These are phyloP conservation scores for Phocoena sinus DNA, from an alignment of 2,113 vertebrate species.

Conservation along the genomic window DNA sequence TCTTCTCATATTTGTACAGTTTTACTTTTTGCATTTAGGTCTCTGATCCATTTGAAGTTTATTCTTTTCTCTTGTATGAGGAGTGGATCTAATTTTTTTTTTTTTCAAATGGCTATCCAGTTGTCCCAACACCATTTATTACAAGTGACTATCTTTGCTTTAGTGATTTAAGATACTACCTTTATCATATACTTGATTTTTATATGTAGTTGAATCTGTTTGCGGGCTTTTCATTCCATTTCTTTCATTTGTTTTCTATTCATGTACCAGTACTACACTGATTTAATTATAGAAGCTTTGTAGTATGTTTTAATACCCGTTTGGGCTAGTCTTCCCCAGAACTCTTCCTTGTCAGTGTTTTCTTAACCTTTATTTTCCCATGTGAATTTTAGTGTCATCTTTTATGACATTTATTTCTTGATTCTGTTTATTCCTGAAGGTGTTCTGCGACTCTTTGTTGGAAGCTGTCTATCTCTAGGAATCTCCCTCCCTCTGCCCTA, in stretches of 20 bases:
- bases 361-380: background rate
- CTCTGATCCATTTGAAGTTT: background rate
- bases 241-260: background rate
- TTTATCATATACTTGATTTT: background rate
- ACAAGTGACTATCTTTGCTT: background rate
- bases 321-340: background rate
- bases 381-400: background rate
- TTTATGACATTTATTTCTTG: background rate
- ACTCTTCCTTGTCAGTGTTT: background rate
- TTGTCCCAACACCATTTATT: background rate
- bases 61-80: background rate
- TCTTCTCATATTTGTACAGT: background rate
- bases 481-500: background rate
- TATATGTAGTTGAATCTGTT: background rate
- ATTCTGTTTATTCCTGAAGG: background rate
- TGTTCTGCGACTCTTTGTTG: background rate
- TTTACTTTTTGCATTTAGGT: background rate
- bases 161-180: background rate
- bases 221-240: background rate
- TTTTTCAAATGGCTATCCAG: background rate
- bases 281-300: background rate
- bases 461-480: background rate
- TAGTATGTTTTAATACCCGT: background rate
- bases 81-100: background rate
- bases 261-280: background rate